Percentiles rank a stretch among this genome's conserved stretches.
phyloP scores from a whole-genome alignment of 1,140 invertebrate genomes.

The Andrena cerasifolii region DNA sequence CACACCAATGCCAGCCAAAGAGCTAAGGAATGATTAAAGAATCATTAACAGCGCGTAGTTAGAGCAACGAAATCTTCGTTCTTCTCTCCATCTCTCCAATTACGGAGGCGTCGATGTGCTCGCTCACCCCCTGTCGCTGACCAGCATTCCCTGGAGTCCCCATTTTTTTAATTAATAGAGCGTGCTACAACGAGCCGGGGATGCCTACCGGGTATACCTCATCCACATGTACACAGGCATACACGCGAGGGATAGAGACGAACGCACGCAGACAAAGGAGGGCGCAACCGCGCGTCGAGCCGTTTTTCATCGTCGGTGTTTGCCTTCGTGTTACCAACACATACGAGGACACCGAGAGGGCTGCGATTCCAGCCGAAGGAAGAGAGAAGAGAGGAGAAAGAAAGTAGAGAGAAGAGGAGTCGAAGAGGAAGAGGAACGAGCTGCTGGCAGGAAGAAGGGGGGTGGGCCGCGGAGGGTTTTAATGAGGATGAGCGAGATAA shows the following conservation, averaged over 20 bases:
- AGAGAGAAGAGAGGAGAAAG: constrained; percentile 36
- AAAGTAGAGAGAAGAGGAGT: constrained; percentile 43
- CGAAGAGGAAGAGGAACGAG: constrained; percentile 43
- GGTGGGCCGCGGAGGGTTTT: constrained; percentile 65
- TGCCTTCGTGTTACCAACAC: constrained; percentile 25
- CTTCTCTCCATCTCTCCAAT: constrained; percentile 49
- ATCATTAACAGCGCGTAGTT: constrained; percentile 50
- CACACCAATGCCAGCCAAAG: too few species aligned
- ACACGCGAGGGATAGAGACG: too few species aligned
- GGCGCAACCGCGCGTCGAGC: neutral
- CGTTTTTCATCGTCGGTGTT: constrained; percentile 6
- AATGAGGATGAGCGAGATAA: constrained; percentile 78
- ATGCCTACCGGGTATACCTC: constrained; percentile 47
- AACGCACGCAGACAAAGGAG: neutral
- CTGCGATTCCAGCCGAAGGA: constrained; percentile 32
- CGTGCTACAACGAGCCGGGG: constrained; percentile 54
- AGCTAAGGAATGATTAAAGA: constrained; percentile 52
- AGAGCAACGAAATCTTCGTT: constrained; percentile 47
- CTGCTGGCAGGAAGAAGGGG: constrained; percentile 52
- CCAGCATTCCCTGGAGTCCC: constrained; percentile 59
- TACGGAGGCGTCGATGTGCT: constrained; percentile 57
- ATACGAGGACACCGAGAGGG: constrained; percentile 19
- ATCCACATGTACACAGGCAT: constrained; percentile 11
- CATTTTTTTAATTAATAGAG: constrained; percentile 72
- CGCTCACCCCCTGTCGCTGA: constrained; percentile 50